Percentiles rank a stretch among this genome's conserved stretches.
phyloP scores from a whole-genome alignment of 2,888 invertebrate species.

The Deilephila porcellus region DNA sequence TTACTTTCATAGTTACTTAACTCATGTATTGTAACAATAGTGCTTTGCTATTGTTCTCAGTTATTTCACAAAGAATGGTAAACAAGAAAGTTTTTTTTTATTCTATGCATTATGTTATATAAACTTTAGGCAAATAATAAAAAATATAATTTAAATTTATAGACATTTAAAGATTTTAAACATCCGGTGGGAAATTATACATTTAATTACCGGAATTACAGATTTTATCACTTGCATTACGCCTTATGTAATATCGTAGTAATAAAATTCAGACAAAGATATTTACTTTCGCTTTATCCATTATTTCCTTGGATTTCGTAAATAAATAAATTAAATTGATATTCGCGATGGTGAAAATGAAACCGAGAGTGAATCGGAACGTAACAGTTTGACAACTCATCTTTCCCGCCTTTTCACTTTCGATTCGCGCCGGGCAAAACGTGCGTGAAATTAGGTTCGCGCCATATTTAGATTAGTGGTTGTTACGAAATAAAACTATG shows the following conservation, averaged over 20 bases:
- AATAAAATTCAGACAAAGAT: constrained; percentile 1
- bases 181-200: not conserved
- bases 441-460: constrained; percentile 49
- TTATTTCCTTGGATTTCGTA: not conserved
- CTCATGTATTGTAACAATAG: no score
- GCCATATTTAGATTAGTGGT: constrained; percentile 40
- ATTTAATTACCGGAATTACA: not conserved
- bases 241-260: not conserved
- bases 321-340: not conserved
- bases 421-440: constrained; percentile 52
- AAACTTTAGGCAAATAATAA: no score
- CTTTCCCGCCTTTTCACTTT: constrained; percentile 67
- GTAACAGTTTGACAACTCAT: constrained; percentile 56
- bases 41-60: no score
- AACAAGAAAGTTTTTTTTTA: no score
- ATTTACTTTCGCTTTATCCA: constrained; percentile 7
- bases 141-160: not conserved
- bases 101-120: no score
- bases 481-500: constrained; percentile 29
- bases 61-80: no score
- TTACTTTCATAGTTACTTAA: no score
- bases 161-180: not conserved
- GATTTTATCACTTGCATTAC: not conserved
- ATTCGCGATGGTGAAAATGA: constrained; percentile 37
- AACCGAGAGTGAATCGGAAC: constrained; percentile 59